Percentiles rank a stretch among this genome's conserved stretches.
Conservation (phyloP, 2,113 vertebrate genomes). For the Phycodurus eques region DNA sequence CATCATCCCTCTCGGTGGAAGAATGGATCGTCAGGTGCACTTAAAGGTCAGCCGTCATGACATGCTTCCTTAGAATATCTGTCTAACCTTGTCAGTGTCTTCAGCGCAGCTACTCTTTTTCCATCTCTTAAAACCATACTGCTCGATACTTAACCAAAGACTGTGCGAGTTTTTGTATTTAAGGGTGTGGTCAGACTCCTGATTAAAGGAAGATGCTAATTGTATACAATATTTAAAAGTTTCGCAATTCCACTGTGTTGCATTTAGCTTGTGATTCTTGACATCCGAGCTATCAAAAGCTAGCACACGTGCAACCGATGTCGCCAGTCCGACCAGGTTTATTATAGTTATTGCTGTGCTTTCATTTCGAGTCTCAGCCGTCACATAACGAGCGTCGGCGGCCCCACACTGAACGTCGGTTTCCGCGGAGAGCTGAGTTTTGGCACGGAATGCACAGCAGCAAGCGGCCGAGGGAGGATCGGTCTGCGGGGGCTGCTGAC, state of each 20-base stretch:
- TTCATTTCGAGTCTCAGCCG: constrained; percentile 23
- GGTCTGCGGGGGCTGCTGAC: constrained; percentile 58
- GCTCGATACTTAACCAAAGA: neutral
- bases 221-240: too few relatives aligned
- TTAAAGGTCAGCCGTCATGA: constrained; percentile 30
- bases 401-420: neutral
- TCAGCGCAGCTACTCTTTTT: constrained; percentile 18
- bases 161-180: neutral
- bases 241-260: neutral
- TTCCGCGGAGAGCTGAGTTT: constrained; percentile 26
- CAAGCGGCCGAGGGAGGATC: constrained; percentile 35
- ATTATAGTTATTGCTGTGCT: constrained; percentile 22
- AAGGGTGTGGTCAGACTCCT: constrained; percentile 6
- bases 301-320: neutral
- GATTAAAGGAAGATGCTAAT: constrained; percentile 15
- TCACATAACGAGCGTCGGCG: constrained; percentile 1
- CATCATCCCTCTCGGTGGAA: constrained; percentile 2
- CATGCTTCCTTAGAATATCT: constrained; percentile 23
- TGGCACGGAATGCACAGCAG: constrained; percentile 35
- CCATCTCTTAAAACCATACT: neutral
- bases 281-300: constrained; percentile 2
- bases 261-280: neutral
- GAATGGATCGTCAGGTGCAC: neutral
- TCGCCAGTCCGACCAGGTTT: neutral
- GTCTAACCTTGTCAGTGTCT: constrained; percentile 42